Percentiles rank a stretch among this genome's conserved stretches.
These are phyloP conservation scores for Eupithecia pulchellata DNA, from an alignment of 2,888 invertebrate genomes.

Conservation along the genomic window DNA sequence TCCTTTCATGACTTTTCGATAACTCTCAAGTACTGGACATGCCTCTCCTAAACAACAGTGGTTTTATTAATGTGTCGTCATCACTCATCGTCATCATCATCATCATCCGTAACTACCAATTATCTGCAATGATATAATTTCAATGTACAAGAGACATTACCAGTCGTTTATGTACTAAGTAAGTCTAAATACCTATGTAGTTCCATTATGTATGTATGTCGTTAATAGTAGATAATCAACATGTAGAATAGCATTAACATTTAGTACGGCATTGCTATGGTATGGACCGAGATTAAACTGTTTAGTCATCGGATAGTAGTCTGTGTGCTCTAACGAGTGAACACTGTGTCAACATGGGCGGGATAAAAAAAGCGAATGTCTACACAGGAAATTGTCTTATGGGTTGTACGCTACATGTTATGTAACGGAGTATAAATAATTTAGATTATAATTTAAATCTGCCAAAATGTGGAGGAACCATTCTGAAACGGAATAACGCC, in stretches of 20 bases:
- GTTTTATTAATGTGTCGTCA: too few species aligned
- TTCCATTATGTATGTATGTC: conserved; percentile 6
- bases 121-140: background rate
- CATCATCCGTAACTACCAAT: background rate
- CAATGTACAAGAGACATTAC: background rate
- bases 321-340: background rate
- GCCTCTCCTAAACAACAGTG: too few species aligned
- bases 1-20: too few species aligned
- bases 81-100: too few species aligned
- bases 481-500: background rate
- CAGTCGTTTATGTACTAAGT: background rate
- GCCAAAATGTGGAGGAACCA: background rate
- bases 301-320: conserved; percentile 1
- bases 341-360: background rate
- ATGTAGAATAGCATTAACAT: background rate
- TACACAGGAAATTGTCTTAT: too few species aligned
- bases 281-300: background rate
- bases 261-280: background rate
- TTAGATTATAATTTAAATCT: too few species aligned
- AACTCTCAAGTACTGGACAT: too few species aligned
- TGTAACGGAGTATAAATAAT: too few species aligned
- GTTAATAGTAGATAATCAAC: conserved; percentile 10
- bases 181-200: conserved; percentile 5
- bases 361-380: too few species aligned
- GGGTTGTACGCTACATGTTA: too few species aligned